Conservation (phyloP, 2,888 invertebrate genomes). For the Beris chalybata region DNA sequence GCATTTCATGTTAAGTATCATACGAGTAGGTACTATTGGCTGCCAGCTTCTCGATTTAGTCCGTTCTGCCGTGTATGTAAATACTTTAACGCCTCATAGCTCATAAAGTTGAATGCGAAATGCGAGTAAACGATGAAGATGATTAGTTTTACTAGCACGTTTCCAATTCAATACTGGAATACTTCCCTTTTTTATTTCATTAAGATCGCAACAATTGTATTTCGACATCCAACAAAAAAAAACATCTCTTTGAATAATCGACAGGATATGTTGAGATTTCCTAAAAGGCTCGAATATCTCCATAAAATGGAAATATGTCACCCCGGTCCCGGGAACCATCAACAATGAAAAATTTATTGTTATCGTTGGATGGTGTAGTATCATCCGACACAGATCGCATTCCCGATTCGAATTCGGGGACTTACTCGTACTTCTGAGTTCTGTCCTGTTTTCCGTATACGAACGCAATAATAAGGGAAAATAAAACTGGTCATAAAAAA, state of each 20-base stretch:
- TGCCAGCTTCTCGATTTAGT: no score
- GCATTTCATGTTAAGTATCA: no score
- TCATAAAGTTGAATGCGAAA: no score
- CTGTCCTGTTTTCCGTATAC: not conserved
- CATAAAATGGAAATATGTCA: conserved; percentile 23
- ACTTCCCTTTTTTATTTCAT: no score
- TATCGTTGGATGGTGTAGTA: conserved; percentile 11
- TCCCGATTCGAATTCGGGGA: not conserved
- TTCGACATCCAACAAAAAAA: no score
- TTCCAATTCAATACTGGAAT: no score
- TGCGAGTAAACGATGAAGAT: no score
- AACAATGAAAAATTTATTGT: conserved; percentile 32
- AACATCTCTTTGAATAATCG: conserved; percentile 14
- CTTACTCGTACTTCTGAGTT: not conserved
- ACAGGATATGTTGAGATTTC: conserved; percentile 32
- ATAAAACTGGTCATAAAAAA: conserved; percentile 24
- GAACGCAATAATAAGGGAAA: conserved; percentile 1
- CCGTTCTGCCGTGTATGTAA: no score
- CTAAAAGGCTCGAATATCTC: conserved; percentile 31
- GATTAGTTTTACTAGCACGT: no score
- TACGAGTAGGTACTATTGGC: no score
- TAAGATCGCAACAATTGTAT: no score
- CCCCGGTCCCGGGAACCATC: conserved; percentile 9
- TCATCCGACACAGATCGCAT: not conserved
- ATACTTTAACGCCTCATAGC: no score